Conservation (phyloP, 1,140 invertebrate species). For the Mizuhopecten yessoensis region DNA sequence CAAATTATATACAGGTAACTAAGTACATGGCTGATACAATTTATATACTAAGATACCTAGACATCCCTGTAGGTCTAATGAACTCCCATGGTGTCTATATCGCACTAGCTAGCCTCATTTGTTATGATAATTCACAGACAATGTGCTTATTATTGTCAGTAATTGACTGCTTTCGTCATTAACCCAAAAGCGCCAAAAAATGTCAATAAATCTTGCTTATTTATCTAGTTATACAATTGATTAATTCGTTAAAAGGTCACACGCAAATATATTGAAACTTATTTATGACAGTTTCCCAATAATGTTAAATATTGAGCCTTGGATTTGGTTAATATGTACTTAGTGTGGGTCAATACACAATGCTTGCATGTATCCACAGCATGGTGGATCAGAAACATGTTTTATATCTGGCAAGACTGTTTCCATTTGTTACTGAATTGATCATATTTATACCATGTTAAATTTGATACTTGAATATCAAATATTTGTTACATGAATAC, state of each 20-base stretch:
- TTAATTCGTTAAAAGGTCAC: not conserved
- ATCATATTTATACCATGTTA: not conserved
- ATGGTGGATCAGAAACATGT: not conserved
- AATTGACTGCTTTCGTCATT: not conserved
- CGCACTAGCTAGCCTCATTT: not conserved
- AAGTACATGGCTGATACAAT: not conserved
- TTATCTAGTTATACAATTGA: too few species aligned
- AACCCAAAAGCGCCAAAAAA: not conserved
- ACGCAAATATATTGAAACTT: not conserved
- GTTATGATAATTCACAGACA: not conserved
- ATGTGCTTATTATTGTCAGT: not conserved
- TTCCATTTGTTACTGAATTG: not conserved
- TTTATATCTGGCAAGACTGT: too few species aligned
- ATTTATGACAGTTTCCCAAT: not conserved
- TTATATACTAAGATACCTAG: not conserved
- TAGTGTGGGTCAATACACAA: not conserved
- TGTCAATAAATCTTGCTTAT: not conserved
- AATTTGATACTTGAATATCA: not conserved
- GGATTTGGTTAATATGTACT: not conserved
- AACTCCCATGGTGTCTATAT: not conserved
- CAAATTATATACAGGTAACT: not conserved
- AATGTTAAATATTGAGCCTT: not conserved
- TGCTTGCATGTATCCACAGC: not conserved
- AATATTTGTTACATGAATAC: not conserved
- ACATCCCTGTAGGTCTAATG: not conserved